phyloP scores from a whole-genome alignment of 2,888 invertebrate species.

The Cremastinae sp. region DNA sequence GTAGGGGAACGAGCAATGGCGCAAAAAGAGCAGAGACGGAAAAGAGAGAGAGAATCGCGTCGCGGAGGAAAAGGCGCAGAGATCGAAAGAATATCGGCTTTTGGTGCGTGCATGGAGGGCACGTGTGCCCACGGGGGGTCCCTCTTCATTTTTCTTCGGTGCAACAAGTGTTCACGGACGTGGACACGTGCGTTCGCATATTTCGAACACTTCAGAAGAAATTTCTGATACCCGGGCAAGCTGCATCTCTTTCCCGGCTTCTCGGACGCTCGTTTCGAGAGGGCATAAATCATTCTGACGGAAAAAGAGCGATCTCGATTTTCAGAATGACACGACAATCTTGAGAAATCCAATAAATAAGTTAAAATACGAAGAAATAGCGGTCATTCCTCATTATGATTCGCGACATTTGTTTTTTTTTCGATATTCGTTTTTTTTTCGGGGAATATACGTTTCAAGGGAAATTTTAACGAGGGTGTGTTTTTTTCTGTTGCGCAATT shows the following conservation, averaged over 20 bases:
- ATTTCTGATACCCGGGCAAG: constrained; percentile 17
- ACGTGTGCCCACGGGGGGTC: constrained; percentile 76
- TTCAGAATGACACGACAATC: no score
- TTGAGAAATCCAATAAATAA: no score
- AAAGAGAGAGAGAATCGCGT: constrained; percentile 36
- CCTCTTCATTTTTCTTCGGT: constrained; percentile 69
- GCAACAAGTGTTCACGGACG: constrained; percentile 78
- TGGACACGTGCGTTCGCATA: constrained; percentile 53
- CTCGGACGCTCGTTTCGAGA: constrained; percentile 44
- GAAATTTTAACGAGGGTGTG: neutral
- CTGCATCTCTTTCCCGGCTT: constrained; percentile 39
- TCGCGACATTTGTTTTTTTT: no score
- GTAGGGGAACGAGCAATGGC: constrained; percentile 47
- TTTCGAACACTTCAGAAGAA: constrained; percentile 37
- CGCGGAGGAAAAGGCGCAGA: constrained; percentile 24
- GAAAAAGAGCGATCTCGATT: no score
- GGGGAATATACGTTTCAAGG: neutral
- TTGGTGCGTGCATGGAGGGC: constrained; percentile 69
- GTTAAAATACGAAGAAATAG: no score
- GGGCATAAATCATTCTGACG: constrained; percentile 66
- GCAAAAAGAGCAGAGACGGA: constrained; percentile 44
- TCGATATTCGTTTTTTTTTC: no score
- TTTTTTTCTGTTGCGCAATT: constrained; percentile 2
- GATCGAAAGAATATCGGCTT: constrained; percentile 49
- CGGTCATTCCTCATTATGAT: no score